Percentiles rank a stretch among this genome's conserved stretches.
Evolutionary conservation across 1,140 invertebrate genomes (phyloP).

Genomic region (Aricia agestis): DNA sequence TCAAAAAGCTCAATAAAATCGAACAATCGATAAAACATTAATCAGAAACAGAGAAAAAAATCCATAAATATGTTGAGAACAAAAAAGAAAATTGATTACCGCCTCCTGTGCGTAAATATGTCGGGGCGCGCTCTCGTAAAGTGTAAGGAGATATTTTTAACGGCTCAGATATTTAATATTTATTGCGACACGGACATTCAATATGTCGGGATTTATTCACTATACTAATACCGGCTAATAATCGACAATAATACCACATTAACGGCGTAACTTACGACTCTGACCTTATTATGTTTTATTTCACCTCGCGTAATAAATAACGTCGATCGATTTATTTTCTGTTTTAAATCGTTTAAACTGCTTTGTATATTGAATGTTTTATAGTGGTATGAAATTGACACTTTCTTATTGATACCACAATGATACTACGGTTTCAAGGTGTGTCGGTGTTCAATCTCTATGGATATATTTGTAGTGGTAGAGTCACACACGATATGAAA

Average conservation of each 20-base stretch:
- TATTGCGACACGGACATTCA: slow-evolving; percentile 70
- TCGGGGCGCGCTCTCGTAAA: slow-evolving; percentile 65
- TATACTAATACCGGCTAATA: slow-evolving; percentile 32
- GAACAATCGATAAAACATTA: not conserved
- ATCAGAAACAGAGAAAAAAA: slow-evolving; percentile 43
- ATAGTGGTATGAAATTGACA: not conserved
- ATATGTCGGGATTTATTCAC: slow-evolving; percentile 68
- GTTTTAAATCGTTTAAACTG: not conserved
- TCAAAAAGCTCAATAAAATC: slow-evolving; percentile 1
- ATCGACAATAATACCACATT: slow-evolving; percentile 43
- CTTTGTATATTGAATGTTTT: not conserved
- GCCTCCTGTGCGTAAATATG: slow-evolving; percentile 66
- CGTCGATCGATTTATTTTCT: not conserved
- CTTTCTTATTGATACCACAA: not conserved
- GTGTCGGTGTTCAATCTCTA: too few species aligned
- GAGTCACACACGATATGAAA: too few species aligned
- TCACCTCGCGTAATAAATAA: not conserved
- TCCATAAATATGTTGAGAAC: slow-evolving; percentile 53
- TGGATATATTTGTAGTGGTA: too few species aligned
- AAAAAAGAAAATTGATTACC: slow-evolving; percentile 67
- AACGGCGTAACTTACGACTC: slow-evolving; percentile 2
- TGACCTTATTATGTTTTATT: slow-evolving; percentile 11
- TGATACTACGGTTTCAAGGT: too few species aligned
- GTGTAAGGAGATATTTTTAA: slow-evolving; percentile 73
- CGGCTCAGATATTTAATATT: slow-evolving; percentile 73